Evolutionary conservation across 64 coral and sea anemone genomes (phyloP), one percentile per base, ranked within the genome.

Genomic region (Montipora sp.): DNA sequence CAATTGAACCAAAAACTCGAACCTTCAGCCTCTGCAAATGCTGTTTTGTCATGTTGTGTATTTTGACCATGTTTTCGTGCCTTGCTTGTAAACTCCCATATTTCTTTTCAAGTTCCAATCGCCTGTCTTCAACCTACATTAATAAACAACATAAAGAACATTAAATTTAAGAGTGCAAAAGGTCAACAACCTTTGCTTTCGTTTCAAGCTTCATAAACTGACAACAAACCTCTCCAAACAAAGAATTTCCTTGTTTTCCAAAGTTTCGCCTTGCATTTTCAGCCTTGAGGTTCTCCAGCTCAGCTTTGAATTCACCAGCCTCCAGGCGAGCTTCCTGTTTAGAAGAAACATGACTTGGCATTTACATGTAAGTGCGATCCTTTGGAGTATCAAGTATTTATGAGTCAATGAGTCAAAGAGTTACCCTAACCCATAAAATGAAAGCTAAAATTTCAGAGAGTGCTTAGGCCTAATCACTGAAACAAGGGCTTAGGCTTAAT

Each of bases 241-340:
- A 84, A 8, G 97, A 98, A 55, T 98, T 98, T 91, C 97, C 97
- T 58, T 98, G 93, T 50, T 91, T 90, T 84, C 79, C 90, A 83
- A 93, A 93, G 43, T 90, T 80, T 94, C 89, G 94, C 50, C 75
- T 95, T 49, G 89, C 72, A 48, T 92, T 43, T 36, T 96, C 94
- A 75, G 97, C 94, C 73, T 98, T 98, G 21, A 98, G 50, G 14
- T 60, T 66, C 43, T 94, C 91, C 9, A 94, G 53, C 51, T 98
- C 97, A 53, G 94, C 82, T 90, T 98, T 95, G n/a, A 96, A 45
- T 79, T 98, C 97, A 15, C 94, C 94, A 58, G 55, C 88, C 82
- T 98, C 92, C 89, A 90, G 89, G 46, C 97, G 91, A 57, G 94
- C 94, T 72, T 98, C 91, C 94, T 95, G 65, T 70, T 59, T 19